Conservation (phyloP, 2,888 invertebrate genomes). For the Stenodema calcarata region DNA sequence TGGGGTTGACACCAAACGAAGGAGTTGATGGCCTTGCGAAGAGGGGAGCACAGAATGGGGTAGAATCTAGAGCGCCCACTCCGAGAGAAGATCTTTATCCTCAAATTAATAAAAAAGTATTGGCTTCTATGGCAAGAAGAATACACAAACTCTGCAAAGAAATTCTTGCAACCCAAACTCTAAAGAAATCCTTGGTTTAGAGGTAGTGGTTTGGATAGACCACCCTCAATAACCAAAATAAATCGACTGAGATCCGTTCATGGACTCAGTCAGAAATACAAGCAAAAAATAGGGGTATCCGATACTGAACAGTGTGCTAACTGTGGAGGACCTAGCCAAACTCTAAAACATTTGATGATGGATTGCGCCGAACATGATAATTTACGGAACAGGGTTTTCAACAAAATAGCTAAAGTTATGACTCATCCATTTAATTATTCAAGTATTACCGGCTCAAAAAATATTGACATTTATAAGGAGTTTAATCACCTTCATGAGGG, state of each 20-base stretch:
- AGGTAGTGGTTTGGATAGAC: neutral
- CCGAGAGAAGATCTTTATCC: neutral
- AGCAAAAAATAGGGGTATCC: no score
- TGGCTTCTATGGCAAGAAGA: neutral
- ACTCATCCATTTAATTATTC: no score
- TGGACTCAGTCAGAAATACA: neutral
- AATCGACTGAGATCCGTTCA: neutral
- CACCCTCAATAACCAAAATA: neutral
- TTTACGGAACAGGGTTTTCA: no score
- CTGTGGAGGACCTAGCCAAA: no score
- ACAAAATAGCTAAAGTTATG: no score
- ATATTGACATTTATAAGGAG: no score
- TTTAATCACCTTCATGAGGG: no score
- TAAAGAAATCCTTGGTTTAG: neutral
- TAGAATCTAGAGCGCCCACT: neutral
- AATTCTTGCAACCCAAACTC: neutral
- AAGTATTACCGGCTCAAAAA: no score
- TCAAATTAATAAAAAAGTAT: neutral
- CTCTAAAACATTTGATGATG: no score
- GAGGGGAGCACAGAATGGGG: neutral
- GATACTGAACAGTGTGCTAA: no score
- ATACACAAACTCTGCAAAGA: neutral
- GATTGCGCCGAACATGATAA: no score
- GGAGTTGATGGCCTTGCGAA: neutral
- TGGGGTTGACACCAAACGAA: neutral